Conservation (phyloP, 2,113 vertebrate species). For the Syngnathoides biaculeatus region DNA sequence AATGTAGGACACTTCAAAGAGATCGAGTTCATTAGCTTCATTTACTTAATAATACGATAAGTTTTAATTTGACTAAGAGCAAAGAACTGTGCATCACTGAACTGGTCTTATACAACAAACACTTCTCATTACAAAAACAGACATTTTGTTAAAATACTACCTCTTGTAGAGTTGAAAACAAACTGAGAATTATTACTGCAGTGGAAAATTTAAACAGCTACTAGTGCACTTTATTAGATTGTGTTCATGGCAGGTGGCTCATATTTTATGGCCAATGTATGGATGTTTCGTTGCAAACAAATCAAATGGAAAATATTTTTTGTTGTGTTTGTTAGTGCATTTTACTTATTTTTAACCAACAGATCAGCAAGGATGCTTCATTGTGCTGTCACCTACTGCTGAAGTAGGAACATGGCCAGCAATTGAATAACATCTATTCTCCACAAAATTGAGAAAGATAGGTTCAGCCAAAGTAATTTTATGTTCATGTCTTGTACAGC, state of each 20-base stretch:
- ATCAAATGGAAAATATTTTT: background rate
- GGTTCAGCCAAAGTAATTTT: background rate
- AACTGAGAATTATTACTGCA: background rate
- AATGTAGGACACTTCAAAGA: too few relatives aligned
- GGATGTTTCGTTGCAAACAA: background rate
- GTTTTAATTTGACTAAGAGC: background rate
- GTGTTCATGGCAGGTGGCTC: background rate
- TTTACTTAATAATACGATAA: background rate
- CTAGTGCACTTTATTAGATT: background rate
- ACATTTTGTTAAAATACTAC: background rate
- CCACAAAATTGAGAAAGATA: background rate
- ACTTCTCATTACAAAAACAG: background rate
- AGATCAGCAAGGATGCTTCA: too few relatives aligned
- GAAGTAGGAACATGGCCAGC: background rate
- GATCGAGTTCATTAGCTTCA: background rate
- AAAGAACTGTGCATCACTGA: background rate
- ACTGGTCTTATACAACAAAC: background rate
- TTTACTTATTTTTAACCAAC: conserved; percentile 2
- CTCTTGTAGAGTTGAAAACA: background rate
- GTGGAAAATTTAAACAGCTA: background rate
- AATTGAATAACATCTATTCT: background rate
- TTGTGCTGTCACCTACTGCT: background rate
- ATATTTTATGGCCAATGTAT: background rate
- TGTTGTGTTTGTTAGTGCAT: background rate
- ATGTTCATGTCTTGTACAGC: conserved; percentile 66